These are phyloP conservation scores for Eulemur albifrons DNA, from an alignment of 2,797 vertebrate genomes.

Conservation along the genomic window DNA sequence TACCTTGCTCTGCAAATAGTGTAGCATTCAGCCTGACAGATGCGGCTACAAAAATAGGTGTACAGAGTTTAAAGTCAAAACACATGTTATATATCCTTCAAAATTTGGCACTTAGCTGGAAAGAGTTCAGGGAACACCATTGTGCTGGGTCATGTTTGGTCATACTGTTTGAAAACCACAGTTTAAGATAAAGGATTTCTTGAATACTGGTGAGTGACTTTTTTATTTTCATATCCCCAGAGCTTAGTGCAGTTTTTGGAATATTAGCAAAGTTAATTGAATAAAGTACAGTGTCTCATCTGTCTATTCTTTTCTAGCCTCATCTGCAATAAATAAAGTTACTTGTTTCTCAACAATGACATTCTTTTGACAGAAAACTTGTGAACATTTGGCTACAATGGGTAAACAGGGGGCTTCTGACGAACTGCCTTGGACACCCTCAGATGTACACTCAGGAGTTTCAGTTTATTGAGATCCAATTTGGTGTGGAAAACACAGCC, in stretches of 20 bases:
- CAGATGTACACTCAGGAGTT: neutral
- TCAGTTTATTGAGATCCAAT: neutral
- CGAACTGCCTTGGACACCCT: neutral
- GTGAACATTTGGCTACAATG: neutral
- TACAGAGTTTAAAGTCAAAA: constrained; percentile 55
- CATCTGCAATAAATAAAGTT: neutral
- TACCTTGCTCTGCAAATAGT: constrained; percentile 28
- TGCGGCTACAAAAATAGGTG: constrained; percentile 34
- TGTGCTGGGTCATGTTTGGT: neutral
- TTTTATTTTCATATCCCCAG: neutral
- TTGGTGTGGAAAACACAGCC: neutral
- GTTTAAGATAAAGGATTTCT: neutral
- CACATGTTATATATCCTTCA: constrained; percentile 34
- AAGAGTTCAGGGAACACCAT: neutral
- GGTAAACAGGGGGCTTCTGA: neutral
- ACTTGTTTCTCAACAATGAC: neutral
- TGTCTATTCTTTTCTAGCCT: neutral
- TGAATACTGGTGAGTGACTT: neutral
- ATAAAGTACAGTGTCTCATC: neutral
- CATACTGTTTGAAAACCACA: neutral
- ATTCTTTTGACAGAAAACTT: neutral
- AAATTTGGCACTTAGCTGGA: neutral
- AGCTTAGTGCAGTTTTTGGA: neutral
- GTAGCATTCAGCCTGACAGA: constrained; percentile 54
- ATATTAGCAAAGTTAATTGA: neutral